Base-by-base conservation (phyloP, 2,888 invertebrate genomes). In the Chydorus sphaericus region DNA sequence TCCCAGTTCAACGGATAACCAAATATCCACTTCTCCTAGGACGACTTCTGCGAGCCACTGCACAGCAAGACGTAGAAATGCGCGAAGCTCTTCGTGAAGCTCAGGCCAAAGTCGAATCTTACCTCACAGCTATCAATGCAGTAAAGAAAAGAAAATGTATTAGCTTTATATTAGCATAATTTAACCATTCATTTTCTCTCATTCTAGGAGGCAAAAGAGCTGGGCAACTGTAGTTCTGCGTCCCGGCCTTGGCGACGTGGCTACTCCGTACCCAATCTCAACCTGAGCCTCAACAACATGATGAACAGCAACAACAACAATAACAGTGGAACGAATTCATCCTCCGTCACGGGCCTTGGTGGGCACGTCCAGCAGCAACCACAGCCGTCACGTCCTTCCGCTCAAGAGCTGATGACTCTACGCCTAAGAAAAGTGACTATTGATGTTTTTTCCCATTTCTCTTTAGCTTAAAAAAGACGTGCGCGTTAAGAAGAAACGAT, bases 1-100 rank as follows among this genome's bases (percentile, higher is more conserved):
- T 89, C 14, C 94, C 94, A 61, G 93, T 96, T 60, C 94, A 94
- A 75, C 79, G 94, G 70, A 92, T 94, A 64, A 94, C 94, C 65
- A 93, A 93, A 75, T 94, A 94, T 75, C 94, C 94, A 48, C 76
- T 96, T 64, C 77, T 96, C 62, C 74, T 96, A 66, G 88, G 89
- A 48, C 81, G 94, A 58, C 75, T 96, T 62, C 81, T 85, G 67
- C 92, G 93, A 73, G 88, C 90, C 44, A 93, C 93, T 14, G 89
- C 92, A 2, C 71, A 77, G 33, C 86, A 88, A 64, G 81, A 88
- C 62, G 61, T 62, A 11, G 86, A 88, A 58, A 83, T 84, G 59
- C 80, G 87, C 59, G 87, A 88, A 62, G 80, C 85, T 65, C 78
- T 94, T 44, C 81, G 84, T 64, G 82, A 86, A 65, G 87, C 94